Base-by-base conservation (phyloP, 2,797 vertebrate genomes). In the Eospalax fontanierii region DNA sequence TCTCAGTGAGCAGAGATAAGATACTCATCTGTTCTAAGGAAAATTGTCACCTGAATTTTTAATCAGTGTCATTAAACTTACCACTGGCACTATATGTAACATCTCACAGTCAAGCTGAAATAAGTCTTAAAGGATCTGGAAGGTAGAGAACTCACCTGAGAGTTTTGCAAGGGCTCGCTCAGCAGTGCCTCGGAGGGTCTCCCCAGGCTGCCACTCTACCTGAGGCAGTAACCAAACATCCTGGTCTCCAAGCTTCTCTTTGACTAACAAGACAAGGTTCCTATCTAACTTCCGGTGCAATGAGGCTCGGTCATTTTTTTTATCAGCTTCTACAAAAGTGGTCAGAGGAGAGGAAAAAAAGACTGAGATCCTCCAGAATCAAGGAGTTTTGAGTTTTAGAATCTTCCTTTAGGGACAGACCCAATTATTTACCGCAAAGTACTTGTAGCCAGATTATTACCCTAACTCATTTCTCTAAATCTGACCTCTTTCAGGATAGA, bases 161-260 rank as follows among this genome's bases (percentile, higher is more conserved):
- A 99, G 95, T 0, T 91, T 93, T 74, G 98, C 86, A 96, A 99
- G 98, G 30, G 98, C 99, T 95, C 99, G 98, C 97, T 99, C 99
- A 0, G 99, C 99, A 0, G 99, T 99, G 96, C 98, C 98, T 87
- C 99, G 98, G 94, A 99, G 98, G 0, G 99, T 99, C 97, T 99
- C 99, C 94, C 99, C 99, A 16, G 98, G 97, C 97, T 98, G 98
- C 99, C 99, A 99, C 91, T 98, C 98, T 9, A 97, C 96, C 98
- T 99, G 99, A 90, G 99, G 99, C 87, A 99, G 98, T 75, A 99
- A 98, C 99, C 99, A 99, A 84, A 99, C 61, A 68, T 99, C 99
- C 92, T 99, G 96, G 33, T 96, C 97, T 12, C 98, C 99, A 0
- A 99, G 96, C 95, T 98, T 99, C 98, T 99, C 99, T 97, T 99